phyloP scores from a whole-genome alignment of 2,113 vertebrate species.

The Speoplatyrhinus poulsoni region DNA sequence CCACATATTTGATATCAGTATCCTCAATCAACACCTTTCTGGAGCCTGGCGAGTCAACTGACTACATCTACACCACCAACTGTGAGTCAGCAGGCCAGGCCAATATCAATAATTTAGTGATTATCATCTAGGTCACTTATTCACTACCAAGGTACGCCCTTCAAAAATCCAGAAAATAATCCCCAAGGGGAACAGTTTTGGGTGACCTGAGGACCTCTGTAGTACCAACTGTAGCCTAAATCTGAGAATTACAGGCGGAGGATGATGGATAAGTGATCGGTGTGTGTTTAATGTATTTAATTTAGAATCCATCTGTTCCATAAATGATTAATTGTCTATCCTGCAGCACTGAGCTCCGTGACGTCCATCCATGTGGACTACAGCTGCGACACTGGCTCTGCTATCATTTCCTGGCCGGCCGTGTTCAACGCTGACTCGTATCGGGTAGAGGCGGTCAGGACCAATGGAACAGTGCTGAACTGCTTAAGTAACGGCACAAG shows the following conservation, averaged over 20 bases:
- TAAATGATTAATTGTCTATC: neutral
- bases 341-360: conserved; percentile 61
- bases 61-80: conserved; percentile 65
- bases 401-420: conserved; percentile 52
- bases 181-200: conserved; percentile 31
- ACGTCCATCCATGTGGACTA: conserved; percentile 58
- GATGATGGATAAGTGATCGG: neutral
- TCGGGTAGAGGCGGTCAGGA: conserved; percentile 30
- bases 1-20: conserved; percentile 71
- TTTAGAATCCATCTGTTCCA: neutral
- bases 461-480: conserved; percentile 25
- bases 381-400: conserved; percentile 51
- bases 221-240: conserved; percentile 17
- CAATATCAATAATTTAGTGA: conserved; percentile 50
- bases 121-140: conserved; percentile 65
- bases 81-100: conserved; percentile 68
- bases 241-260: conserved; percentile 5
- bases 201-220: conserved; percentile 36
- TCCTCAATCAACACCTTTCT: conserved; percentile 72
- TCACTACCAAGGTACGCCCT: conserved; percentile 50
- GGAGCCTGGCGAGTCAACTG: conserved; percentile 65
- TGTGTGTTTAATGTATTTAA: neutral
- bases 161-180: conserved; percentile 61
- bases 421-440: conserved; percentile 68
- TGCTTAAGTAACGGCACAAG: conserved; percentile 52